Evolutionary conservation across 2,113 vertebrate genomes (phyloP).

Genomic region (Aramus guarauna): DNA sequence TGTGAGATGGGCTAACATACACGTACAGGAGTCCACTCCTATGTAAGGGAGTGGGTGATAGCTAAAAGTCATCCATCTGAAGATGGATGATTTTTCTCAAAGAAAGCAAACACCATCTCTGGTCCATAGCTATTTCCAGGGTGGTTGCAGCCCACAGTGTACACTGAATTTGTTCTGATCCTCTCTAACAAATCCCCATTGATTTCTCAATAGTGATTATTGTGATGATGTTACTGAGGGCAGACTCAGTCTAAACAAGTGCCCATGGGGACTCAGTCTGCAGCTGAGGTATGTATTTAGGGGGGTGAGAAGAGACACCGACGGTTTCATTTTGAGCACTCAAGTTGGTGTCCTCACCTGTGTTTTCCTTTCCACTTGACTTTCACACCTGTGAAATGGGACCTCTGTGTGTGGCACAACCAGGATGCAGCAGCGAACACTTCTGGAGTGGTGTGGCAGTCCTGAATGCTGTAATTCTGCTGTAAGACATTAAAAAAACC

Average conservation of each 20-base stretch:
- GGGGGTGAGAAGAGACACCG: neutral
- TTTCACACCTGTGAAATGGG: neutral
- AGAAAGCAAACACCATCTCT: neutral
- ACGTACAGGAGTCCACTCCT: neutral
- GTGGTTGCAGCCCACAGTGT: neutral
- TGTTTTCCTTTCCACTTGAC: neutral
- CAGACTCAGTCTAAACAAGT: neutral
- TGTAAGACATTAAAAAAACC: neutral
- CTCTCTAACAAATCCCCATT: neutral
- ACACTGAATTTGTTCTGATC: neutral
- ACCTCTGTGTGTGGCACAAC: rapidly evolving
- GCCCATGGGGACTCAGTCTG: neutral
- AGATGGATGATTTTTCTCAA: neutral
- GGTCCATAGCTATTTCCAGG: neutral
- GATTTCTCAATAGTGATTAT: neutral
- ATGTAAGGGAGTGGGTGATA: rapidly evolving
- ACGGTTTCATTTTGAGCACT: neutral
- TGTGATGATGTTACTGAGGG: neutral
- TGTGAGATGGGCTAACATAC: neutral
- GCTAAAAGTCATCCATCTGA: neutral
- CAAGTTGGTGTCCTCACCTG: neutral
- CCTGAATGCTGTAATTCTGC: neutral
- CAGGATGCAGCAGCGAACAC: rapidly evolving
- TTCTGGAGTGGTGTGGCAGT: too few relatives aligned
- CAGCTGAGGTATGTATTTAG: rapidly evolving